Conservation (phyloP, 1,140 invertebrate genomes). For the Drosophila pallidifrons region DNA sequence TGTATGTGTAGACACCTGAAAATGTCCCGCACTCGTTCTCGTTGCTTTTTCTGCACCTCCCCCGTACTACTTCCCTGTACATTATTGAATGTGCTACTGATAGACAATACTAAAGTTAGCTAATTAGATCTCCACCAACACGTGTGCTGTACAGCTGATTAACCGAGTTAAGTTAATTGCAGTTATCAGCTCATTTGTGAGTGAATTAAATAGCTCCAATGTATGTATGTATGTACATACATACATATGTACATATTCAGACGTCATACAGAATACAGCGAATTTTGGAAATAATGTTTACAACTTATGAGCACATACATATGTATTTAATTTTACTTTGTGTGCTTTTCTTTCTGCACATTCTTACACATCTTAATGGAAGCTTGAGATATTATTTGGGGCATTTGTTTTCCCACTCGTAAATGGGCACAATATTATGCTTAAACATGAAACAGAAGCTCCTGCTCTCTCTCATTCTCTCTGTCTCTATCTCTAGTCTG, state of each 20-base stretch:
- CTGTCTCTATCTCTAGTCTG: not conserved
- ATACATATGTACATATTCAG: not conserved
- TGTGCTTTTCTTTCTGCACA: not conserved
- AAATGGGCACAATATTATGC: constrained; percentile 51
- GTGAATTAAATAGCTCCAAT: not conserved
- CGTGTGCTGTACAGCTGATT: not conserved
- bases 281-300: not conserved
- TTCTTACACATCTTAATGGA: constrained; percentile 33
- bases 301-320: constrained; percentile 4
- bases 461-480: not conserved
- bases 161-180: not conserved
- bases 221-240: no score
- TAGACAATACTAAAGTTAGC: no score
- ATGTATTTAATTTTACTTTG: constrained; percentile 8
- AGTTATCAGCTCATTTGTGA: not conserved
- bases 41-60: constrained; percentile 36
- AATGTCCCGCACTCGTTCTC: constrained; percentile 58
- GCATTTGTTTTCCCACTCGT: constrained; percentile 36
- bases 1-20: constrained; percentile 63
- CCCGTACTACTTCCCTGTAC: constrained; percentile 9
- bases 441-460: constrained; percentile 46
- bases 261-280: not conserved
- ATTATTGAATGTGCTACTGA: not conserved
- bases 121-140: no score
- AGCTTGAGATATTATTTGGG: constrained; percentile 17